phyloP scores from a whole-genome alignment of 2,888 invertebrate genomes.

The Chrysolina americana region DNA sequence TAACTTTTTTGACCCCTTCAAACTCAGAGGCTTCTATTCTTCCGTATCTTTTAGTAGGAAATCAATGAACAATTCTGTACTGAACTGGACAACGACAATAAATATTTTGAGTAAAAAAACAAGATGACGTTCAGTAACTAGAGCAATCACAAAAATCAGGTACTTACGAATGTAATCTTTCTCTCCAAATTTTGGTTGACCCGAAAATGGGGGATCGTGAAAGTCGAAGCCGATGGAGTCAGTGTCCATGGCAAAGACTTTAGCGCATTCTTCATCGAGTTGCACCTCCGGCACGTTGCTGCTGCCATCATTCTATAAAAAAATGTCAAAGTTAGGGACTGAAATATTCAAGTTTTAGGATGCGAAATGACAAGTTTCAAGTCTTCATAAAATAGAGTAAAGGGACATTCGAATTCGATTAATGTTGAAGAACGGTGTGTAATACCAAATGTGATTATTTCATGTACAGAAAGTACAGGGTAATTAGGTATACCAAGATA shows the following conservation, averaged over 20 bases:
- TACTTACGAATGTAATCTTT: conserved; percentile 69
- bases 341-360: too few species aligned
- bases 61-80: background rate
- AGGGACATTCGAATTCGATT: too few species aligned
- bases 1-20: too few species aligned
- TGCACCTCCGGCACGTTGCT: conserved; percentile 72
- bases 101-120: background rate
- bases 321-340: conserved; percentile 22
- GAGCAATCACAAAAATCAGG: background rate
- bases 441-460: too few species aligned
- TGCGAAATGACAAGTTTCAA: too few species aligned
- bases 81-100: background rate
- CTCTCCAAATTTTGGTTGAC: conserved; percentile 66
- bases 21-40: too few species aligned
- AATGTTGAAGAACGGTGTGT: too few species aligned
- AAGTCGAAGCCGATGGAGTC: conserved; percentile 73
- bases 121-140: background rate
- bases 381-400: too few species aligned
- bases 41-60: too few species aligned
- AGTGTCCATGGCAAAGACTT: conserved; percentile 83
- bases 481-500: too few species aligned
- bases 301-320: conserved; percentile 65
- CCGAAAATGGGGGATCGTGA: conserved; percentile 59
- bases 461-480: too few species aligned
- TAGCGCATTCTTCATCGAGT: conserved; percentile 91